Evolutionary conservation across 1,140 invertebrate species (phyloP).

Genomic region (Psix sp.): DNA sequence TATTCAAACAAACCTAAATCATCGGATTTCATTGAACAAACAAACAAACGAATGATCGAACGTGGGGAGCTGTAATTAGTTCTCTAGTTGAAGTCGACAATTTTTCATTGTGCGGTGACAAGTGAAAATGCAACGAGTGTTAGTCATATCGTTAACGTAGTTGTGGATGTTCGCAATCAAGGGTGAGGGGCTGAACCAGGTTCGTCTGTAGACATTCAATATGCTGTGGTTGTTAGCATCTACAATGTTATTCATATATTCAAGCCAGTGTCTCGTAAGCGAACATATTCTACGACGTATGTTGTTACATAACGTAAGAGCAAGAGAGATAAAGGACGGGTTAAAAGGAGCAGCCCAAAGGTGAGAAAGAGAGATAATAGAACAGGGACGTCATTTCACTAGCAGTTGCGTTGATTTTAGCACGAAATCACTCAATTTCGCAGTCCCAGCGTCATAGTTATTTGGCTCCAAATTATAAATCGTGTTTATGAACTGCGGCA

Average conservation of each 20-base stretch:
- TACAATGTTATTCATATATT: conserved; percentile 77
- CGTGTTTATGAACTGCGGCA: conserved; percentile 37
- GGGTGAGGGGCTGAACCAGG: conserved; percentile 58
- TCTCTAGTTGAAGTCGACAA: conserved; percentile 5
- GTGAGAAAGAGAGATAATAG: conserved; percentile 54
- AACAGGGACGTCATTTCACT: conserved; percentile 40
- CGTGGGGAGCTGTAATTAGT: background rate
- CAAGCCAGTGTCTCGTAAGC: conserved; percentile 66
- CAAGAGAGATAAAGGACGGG: conserved; percentile 31
- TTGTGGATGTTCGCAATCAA: conserved; percentile 76
- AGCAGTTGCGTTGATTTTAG: conserved; percentile 45
- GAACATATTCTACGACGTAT: conserved; percentile 64
- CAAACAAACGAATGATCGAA: background rate
- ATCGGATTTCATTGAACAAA: conserved; percentile 3
- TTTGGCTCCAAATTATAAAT: conserved; percentile 58
- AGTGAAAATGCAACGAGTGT: conserved; percentile 42
- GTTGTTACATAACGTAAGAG: conserved; percentile 58
- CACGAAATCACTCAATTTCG: conserved; percentile 58
- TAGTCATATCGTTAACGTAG: conserved; percentile 73
- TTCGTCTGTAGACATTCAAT: conserved; percentile 74
- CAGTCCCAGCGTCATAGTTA: conserved; percentile 39
- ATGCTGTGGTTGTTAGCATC: conserved; percentile 73
- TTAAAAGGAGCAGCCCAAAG: conserved; percentile 44
- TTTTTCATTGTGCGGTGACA: conserved; percentile 8
- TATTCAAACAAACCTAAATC: too few species aligned